phyloP scores from a whole-genome alignment of 2,797 vertebrate species.

The Poecilia wingei region DNA sequence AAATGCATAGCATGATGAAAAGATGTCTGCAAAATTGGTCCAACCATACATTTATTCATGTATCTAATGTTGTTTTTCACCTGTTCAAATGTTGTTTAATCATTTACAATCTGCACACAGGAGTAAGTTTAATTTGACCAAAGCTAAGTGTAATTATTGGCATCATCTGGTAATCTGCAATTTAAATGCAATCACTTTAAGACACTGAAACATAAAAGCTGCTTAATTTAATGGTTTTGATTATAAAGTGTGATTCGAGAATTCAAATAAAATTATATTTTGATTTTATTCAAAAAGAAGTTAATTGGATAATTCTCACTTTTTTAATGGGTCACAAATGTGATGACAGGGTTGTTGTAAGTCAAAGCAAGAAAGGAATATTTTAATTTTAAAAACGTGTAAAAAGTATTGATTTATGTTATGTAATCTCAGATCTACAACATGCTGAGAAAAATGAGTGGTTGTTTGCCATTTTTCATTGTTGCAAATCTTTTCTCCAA shows the following conservation, averaged over 20 bases:
- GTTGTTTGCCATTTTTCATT: neutral
- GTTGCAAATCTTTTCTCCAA: neutral
- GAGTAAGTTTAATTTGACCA: neutral
- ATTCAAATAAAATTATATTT: neutral
- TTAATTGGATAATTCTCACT: neutral
- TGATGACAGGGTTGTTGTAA: neutral
- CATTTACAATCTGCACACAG: neutral
- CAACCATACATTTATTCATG: neutral
- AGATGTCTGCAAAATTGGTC: neutral
- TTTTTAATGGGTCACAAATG: neutral
- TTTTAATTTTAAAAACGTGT: neutral
- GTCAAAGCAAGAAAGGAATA: neutral
- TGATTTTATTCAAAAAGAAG: neutral
- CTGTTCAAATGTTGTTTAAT: neutral
- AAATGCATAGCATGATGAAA: neutral
- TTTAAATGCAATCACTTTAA: constrained; percentile 10
- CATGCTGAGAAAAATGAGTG: neutral
- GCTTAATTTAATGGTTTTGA: neutral
- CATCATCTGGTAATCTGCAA: neutral
- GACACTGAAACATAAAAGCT: neutral
- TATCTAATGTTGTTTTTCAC: neutral
- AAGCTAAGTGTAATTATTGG: neutral
- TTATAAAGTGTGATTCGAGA: neutral
- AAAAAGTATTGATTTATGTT: neutral
- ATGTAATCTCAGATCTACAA: neutral